Evolutionary conservation across 2,888 invertebrate genomes (phyloP), one percentile per base, ranked within the genome.

Genomic region (Nudaria mundana): DNA sequence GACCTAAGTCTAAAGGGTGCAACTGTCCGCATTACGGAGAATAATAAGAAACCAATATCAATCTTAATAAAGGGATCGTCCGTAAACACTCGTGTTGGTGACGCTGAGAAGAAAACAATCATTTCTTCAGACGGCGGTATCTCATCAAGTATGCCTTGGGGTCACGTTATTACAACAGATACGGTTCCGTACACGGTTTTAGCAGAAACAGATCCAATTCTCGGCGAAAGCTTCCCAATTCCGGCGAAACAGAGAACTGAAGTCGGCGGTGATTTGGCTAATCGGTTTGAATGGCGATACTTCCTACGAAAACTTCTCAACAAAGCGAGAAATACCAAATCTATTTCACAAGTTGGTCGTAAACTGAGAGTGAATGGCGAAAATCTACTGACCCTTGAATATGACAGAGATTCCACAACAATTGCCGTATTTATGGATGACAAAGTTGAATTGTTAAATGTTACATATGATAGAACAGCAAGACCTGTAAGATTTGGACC

Each of bases 221-320:
- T 97, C n/a, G 95, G 95, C 0, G 97, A 97, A 78, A 96, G 95
- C 63, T 97, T 96, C 67, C 97, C 97, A 0, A 96, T 97, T 0
- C 96, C 97, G 1, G 95, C 96, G 0, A 96, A 97, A 68, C 97
- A 97, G 73, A 92, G 94, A 43, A 96, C 95, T 0, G 97, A 97
- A 86, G 94, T 97, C 10, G 95, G 96, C 14, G 96, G 97, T 0
- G 97, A 97, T 68, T 77, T 97, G 37, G 96, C 97, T 0, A 98
- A 98, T 67, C 91, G 97, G 50, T 96, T 98, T 65, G 98, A 98
- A 82, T 98, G 98, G 98, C 91, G 97, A 25, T 98, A 97, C 82
- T 97, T 97, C 86, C 90, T 97, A 42, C 90, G 97, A 32, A 92
- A 95, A 48, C 90, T 94, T 22, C 91, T 93, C 52, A 90, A 85